These are phyloP conservation scores for Trimorus sp. DNA, from an alignment of 2,888 invertebrate genomes.

Conservation along the genomic window DNA sequence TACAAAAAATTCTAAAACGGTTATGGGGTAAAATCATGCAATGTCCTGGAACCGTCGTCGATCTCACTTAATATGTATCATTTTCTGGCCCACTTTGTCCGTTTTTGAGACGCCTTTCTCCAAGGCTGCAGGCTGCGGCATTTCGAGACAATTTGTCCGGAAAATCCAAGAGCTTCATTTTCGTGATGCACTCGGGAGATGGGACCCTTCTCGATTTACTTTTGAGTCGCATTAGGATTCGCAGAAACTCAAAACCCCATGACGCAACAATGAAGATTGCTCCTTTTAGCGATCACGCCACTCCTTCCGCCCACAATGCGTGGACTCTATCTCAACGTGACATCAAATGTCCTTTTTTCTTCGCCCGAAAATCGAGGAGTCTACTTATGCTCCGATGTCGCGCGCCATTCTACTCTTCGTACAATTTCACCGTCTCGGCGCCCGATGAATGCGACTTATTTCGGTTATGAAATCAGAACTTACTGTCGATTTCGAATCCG, in stretches of 20 bases:
- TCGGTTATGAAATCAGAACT: slow-evolving; percentile 26
- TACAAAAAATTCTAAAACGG: too few relatives aligned
- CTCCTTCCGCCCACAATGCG: slow-evolving; percentile 77
- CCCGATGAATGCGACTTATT: slow-evolving; percentile 15
- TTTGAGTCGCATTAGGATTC: slow-evolving; percentile 72
- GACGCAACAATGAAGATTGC: slow-evolving; percentile 79
- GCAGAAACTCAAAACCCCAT: slow-evolving; percentile 76
- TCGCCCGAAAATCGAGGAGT: slow-evolving; percentile 43
- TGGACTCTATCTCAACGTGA: slow-evolving; percentile 71
- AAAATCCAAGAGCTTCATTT: slow-evolving; percentile 40
- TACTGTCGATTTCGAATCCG: background rate
- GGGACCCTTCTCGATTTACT: slow-evolving; percentile 79
- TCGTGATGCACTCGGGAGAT: slow-evolving; percentile 35
- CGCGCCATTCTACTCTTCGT: slow-evolving; percentile 38
- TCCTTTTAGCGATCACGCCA: slow-evolving; percentile 71
- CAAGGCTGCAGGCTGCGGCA: too few relatives aligned
- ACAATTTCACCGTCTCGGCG: slow-evolving; percentile 23
- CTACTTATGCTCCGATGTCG: slow-evolving; percentile 44
- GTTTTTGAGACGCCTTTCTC: too few relatives aligned
- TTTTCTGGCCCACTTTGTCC: too few relatives aligned
- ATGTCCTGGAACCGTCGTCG: too few relatives aligned
- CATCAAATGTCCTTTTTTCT: slow-evolving; percentile 70
- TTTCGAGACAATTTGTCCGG: slow-evolving; percentile 23
- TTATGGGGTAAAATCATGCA: too few relatives aligned
- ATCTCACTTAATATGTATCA: too few relatives aligned